Conservation (phyloP, 2,113 vertebrate species). For the Gorsachius goisagi region DNA sequence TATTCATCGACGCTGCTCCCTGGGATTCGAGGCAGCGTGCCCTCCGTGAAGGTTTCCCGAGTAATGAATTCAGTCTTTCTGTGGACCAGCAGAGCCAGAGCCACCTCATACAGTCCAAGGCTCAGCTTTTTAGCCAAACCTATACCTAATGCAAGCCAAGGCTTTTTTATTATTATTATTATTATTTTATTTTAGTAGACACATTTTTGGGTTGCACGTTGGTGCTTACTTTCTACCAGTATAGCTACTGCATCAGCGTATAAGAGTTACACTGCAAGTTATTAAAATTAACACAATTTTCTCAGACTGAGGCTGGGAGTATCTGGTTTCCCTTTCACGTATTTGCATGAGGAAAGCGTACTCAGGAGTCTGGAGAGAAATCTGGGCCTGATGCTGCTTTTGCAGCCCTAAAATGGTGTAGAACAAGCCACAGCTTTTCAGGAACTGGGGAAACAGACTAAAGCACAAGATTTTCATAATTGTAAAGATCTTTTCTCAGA, state of each 20-base stretch:
- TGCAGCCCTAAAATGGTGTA: not conserved
- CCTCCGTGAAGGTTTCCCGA: not conserved
- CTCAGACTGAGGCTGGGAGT: not conserved
- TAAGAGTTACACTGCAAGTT: not conserved
- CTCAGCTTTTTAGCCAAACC: not conserved
- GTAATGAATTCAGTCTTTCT: slow-evolving; percentile 22
- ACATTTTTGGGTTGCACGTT: not conserved
- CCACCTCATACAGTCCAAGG: not conserved
- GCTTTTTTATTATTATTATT: not conserved
- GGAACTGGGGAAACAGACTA: not conserved
- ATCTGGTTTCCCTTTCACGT: slow-evolving; percentile 24
- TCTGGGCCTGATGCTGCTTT: not conserved
- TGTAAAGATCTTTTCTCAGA: slow-evolving; percentile 8
- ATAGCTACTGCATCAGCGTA: not conserved
- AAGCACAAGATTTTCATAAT: not conserved
- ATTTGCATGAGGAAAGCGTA: not conserved
- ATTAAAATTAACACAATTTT: slow-evolving; percentile 31
- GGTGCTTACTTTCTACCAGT: not conserved
- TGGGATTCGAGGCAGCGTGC: not conserved
- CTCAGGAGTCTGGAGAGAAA: not conserved
- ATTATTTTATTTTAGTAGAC: slow-evolving; percentile 36
- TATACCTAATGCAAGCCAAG: not conserved
- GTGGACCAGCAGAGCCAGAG: not conserved
- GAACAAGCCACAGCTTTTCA: not conserved
- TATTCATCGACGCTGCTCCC: not conserved